phyloP scores from a whole-genome alignment of 2,888 invertebrate species.

The Apoda limacodes region DNA sequence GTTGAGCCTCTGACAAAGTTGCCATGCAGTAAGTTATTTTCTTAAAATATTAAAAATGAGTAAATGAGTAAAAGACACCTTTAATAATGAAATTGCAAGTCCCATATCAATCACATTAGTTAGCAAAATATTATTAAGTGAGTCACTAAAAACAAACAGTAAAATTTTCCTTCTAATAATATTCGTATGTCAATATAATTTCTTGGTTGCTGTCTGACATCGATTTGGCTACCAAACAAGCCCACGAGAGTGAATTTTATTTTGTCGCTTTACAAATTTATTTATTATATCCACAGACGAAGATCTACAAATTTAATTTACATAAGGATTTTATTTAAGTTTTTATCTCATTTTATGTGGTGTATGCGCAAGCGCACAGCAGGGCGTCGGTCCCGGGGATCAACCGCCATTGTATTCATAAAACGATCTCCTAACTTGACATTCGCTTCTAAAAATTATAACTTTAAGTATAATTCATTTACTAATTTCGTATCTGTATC shows the following conservation, averaged over 20 bases:
- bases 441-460: slow-evolving; percentile 56
- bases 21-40: too few relatives aligned
- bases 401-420: slow-evolving; percentile 54
- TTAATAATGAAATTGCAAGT: too few relatives aligned
- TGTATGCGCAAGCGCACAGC: slow-evolving; percentile 46
- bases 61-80: too few relatives aligned
- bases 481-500: slow-evolving; percentile 27
- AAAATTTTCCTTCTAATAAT: too few relatives aligned
- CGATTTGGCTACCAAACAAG: slow-evolving; percentile 2
- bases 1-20: too few relatives aligned
- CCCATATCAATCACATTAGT: too few relatives aligned
- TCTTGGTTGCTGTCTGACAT: too few relatives aligned
- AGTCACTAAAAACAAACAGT: too few relatives aligned
- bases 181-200: too few relatives aligned
- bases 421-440: slow-evolving; percentile 53
- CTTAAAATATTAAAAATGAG: too few relatives aligned
- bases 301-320: slow-evolving; percentile 60
- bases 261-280: slow-evolving; percentile 22
- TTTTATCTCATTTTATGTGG: slow-evolving; percentile 51
- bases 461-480: slow-evolving; percentile 49
- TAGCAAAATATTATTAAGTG: too few relatives aligned
- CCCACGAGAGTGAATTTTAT: slow-evolving; percentile 1
- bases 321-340: slow-evolving; percentile 56
- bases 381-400: slow-evolving; percentile 43
- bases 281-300: slow-evolving; percentile 32